phyloP scores from a whole-genome alignment of 2,797 vertebrate species.

The Thamnophis elegans region DNA sequence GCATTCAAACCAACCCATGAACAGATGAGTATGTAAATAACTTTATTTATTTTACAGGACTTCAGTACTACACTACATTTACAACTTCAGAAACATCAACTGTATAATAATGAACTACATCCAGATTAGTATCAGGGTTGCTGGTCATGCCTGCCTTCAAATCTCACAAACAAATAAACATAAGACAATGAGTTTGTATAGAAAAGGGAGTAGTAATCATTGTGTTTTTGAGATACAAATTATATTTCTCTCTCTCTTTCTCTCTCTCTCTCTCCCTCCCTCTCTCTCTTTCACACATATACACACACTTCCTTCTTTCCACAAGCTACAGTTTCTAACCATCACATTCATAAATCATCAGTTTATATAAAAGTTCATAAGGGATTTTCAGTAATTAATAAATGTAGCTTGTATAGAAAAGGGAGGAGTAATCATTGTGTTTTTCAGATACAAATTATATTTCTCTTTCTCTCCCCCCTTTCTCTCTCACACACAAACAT shows the following conservation, averaged over 20 bases:
- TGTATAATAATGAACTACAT: neutral
- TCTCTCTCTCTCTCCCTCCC: too few relatives aligned
- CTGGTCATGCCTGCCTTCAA: neutral
- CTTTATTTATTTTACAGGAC: neutral
- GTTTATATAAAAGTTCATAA: neutral
- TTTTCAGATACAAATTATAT: neutral
- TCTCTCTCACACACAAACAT: neutral
- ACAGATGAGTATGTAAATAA: neutral
- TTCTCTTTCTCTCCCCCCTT: neutral
- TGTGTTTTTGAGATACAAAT: neutral
- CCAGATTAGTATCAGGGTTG: neutral
- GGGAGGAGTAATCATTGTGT: neutral
- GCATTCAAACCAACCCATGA: neutral
- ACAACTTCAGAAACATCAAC: neutral
- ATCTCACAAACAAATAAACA: neutral
- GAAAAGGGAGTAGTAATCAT: neutral
- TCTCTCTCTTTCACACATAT: neutral
- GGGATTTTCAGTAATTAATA: neutral
- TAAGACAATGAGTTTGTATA: neutral
- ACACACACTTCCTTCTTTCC: neutral
- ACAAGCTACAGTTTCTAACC: neutral
- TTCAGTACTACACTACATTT: neutral
- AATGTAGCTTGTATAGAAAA: neutral
- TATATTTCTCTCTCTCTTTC: neutral
- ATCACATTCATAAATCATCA: neutral